Evolutionary conservation across 2,888 invertebrate genomes (phyloP), one percentile per base, ranked within the genome.

Genomic region (Drosophila mimica): DNA sequence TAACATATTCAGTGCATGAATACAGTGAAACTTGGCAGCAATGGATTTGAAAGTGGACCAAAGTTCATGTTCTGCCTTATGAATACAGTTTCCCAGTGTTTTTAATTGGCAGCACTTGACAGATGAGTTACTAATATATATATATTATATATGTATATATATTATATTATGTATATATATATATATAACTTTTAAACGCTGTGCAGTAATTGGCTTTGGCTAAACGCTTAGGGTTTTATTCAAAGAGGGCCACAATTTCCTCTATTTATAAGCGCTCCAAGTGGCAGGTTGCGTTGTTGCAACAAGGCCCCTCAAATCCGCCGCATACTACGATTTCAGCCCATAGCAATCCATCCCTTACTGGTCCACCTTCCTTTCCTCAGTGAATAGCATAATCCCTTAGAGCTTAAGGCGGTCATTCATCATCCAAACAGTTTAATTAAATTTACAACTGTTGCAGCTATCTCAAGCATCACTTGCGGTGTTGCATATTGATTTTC

Each of bases 51-150:
- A 76, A 73, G 40, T 76, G 60, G 73, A 65, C 65, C 76, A 79
- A 79, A 70, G 69, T 76, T 73, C 76, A 66, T 56, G 63, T 58
- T 56, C 60, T 66, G 75, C 61, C 49, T 79, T 72, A 78, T 78
- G 72, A 66, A 76, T 64, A 57, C 40, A 69, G 59, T 57, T 66
- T 33, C 30, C 49, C 58, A 52, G 33, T 25, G 54, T 49, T 70
- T 36, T 49, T n/a, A 46, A 20, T 49, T 25, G 56, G 8, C 13
- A 40, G 28, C 13, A 46, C 13, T 49, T 30, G 56, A 13, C 8
- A 20, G 28, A 40, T n/a, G n/a, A 30, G 28, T n/a, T 25, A 25
- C 46, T 25, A 15, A 15, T 46, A 25, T 25, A 4, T n/a, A n/a
- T 15, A 15, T 20, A 25, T 25, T 25, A 25, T 25, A 25, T 25